Conservation (phyloP, 2,888 invertebrate species). For the Monoplex corrugatus region DNA sequence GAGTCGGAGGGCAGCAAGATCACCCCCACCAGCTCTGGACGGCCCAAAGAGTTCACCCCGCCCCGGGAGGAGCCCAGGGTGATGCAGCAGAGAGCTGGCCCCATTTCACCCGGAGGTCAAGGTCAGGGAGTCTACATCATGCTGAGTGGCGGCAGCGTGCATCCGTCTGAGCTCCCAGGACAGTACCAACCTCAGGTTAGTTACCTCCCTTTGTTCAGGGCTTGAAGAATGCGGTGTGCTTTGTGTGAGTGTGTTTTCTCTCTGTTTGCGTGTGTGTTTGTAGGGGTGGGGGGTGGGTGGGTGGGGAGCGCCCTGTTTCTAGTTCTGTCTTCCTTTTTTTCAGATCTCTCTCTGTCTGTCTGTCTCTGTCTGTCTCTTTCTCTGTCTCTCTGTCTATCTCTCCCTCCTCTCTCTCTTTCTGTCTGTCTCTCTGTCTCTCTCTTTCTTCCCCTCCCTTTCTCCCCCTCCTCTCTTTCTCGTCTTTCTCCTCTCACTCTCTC, state of each 20-base stretch:
- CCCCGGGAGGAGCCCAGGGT: slow-evolving; percentile 70
- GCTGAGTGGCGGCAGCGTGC: slow-evolving; percentile 65
- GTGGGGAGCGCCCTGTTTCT: not conserved
- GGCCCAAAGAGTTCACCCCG: slow-evolving; percentile 73
- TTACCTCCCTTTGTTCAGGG: not conserved
- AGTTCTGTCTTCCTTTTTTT: not conserved
- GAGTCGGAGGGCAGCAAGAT: slow-evolving; percentile 81
- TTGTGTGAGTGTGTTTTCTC: not conserved
- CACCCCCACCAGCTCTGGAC: slow-evolving; percentile 66
- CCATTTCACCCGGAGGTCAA: slow-evolving; percentile 70
- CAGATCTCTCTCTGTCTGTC: not conserved
- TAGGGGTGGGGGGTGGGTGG: not conserved
- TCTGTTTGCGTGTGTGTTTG: not conserved
- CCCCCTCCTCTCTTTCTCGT: not conserved
- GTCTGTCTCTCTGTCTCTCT: not conserved
- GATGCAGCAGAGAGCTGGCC: slow-evolving; percentile 57
- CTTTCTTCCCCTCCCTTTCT: not conserved
- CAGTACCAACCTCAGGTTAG: slow-evolving; percentile 71
- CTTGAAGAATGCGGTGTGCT: too few relatives aligned
- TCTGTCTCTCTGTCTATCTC: too few relatives aligned
- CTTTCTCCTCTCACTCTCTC: not conserved
- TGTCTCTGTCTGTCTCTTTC: slow-evolving; percentile 11
- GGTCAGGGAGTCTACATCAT: slow-evolving; percentile 64
- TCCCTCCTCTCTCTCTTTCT: not conserved
- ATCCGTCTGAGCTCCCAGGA: slow-evolving; percentile 73